Conservation (phyloP, 2,113 vertebrate species). For the Miniopterus natalensis region DNA sequence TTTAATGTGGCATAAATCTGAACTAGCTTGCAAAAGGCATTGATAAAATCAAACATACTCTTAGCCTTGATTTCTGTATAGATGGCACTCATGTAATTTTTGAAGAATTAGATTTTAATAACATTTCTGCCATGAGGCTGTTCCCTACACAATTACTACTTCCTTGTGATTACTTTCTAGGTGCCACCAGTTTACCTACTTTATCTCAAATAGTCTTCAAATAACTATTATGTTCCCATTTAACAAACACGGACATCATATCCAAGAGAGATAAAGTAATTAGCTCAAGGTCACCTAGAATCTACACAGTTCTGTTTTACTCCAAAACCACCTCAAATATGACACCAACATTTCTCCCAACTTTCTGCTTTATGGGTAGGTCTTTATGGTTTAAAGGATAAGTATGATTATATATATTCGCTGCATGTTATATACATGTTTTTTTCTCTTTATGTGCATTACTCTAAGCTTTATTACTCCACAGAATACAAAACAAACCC, state of each 20-base stretch:
- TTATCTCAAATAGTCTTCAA: background rate
- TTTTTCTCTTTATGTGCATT: background rate
- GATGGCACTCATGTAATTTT: background rate
- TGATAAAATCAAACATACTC: background rate
- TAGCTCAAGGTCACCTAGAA: background rate
- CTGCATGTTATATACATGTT: background rate
- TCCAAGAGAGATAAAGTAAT: background rate
- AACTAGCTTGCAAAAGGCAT: background rate
- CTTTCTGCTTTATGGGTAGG: background rate
- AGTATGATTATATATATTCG: background rate
- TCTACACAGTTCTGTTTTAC: background rate
- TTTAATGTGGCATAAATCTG: background rate
- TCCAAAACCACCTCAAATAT: slow-evolving; percentile 2
- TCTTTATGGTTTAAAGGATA: background rate
- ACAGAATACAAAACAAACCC: background rate
- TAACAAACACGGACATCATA: background rate
- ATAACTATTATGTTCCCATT: background rate
- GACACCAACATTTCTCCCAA: background rate
- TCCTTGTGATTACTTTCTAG: background rate
- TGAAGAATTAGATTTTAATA: background rate
- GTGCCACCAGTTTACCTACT: background rate
- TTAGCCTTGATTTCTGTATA: background rate
- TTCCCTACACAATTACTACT: background rate
- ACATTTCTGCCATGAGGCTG: background rate
- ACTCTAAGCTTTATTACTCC: background rate